These are phyloP conservation scores for Sula dactylatra DNA, from an alignment of 2,113 vertebrate species.

Conservation along the genomic window DNA sequence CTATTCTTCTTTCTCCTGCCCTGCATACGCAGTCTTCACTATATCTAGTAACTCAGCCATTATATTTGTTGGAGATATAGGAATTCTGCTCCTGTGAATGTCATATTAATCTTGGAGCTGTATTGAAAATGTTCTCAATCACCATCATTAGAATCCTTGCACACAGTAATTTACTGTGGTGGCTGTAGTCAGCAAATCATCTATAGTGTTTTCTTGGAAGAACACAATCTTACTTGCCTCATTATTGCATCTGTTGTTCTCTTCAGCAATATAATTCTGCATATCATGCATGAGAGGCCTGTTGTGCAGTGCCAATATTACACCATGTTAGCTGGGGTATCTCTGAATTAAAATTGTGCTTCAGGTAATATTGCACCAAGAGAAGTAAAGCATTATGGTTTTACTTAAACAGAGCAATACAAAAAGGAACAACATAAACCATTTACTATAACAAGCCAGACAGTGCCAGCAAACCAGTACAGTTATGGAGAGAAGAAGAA, in stretches of 20 bases:
- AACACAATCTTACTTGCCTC: background rate
- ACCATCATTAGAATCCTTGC: background rate
- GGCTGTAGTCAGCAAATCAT: background rate
- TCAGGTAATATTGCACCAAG: background rate
- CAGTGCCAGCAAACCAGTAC: background rate
- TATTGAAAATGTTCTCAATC: background rate
- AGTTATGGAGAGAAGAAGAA: background rate
- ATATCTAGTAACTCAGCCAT: background rate
- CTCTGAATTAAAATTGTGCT: background rate
- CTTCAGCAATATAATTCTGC: background rate
- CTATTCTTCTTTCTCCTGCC: background rate
- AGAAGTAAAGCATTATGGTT: background rate
- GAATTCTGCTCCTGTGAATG: background rate
- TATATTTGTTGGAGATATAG: background rate
- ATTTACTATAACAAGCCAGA: background rate
- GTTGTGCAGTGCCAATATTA: background rate
- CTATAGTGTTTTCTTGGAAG: background rate
- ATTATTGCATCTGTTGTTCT: background rate
- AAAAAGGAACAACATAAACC: background rate
- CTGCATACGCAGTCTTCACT: background rate
- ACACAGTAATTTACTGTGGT: background rate
- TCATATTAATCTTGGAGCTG: background rate
- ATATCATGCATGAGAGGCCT: background rate
- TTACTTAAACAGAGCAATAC: background rate
- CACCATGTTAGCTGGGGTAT: background rate